Conservation (phyloP, 2,113 vertebrate genomes). For the Casuarius casuarius region DNA sequence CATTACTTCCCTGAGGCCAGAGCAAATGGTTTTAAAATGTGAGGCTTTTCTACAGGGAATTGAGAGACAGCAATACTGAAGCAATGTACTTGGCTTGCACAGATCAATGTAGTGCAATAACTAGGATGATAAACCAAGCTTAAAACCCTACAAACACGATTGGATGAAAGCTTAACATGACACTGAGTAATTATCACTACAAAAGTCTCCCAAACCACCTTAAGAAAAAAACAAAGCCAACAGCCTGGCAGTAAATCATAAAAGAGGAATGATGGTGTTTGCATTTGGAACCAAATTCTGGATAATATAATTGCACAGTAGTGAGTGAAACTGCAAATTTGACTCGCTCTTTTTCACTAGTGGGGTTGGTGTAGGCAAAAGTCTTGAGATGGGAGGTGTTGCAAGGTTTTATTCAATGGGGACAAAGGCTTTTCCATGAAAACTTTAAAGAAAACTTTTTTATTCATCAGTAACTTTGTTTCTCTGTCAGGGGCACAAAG, state of each 20-base stretch:
- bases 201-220: constrained; percentile 1
- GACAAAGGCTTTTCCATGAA: background rate
- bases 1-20: background rate
- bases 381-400: background rate
- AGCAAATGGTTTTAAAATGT: constrained; percentile 42
- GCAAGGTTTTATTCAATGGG: background rate
- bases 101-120: constrained; percentile 53
- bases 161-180: constrained; percentile 46
- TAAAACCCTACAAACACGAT: constrained; percentile 38
- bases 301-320: background rate
- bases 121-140: constrained; percentile 33
- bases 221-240: background rate
- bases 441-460: background rate
- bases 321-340: background rate
- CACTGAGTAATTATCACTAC: constrained; percentile 42
- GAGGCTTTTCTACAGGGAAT: constrained; percentile 25
- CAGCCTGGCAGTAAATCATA: background rate
- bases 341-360: background rate
- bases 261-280: background rate
- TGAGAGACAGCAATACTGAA: constrained; percentile 19
- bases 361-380: background rate
- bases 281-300: background rate
- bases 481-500: background rate
- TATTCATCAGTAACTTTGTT: background rate
- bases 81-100: background rate